These are phyloP conservation scores for Ophraella communa DNA, from an alignment of 2,888 invertebrate species.

Conservation along the genomic window DNA sequence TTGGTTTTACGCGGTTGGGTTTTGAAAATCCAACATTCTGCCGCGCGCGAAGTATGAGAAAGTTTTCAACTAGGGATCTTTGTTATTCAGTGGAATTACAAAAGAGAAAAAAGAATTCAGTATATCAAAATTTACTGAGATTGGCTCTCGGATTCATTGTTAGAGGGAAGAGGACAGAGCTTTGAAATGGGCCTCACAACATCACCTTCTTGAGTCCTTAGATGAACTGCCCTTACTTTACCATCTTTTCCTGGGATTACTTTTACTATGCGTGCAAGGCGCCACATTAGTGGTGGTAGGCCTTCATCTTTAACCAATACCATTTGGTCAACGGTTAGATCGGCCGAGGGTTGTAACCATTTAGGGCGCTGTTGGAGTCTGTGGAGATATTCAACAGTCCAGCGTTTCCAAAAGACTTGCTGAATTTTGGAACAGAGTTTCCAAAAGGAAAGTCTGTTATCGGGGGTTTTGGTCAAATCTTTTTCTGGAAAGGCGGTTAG, in stretches of 20 bases:
- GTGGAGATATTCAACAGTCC: not conserved
- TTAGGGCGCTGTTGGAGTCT: not conserved
- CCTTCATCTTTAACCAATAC: not conserved
- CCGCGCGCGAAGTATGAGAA: too few relatives aligned
- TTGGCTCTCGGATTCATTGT: too few relatives aligned
- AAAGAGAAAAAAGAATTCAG: too few relatives aligned
- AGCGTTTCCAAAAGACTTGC: slow-evolving; percentile 4
- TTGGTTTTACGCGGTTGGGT: too few relatives aligned
- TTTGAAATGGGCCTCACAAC: not conserved
- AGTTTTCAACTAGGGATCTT: too few relatives aligned
- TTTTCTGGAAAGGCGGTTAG: slow-evolving; percentile 1
- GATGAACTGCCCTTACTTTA: not conserved
- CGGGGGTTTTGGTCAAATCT: not conserved
- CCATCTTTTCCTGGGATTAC: not conserved
- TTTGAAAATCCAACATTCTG: too few relatives aligned
- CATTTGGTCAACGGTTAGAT: not conserved
- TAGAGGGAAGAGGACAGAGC: not conserved
- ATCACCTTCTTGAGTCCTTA: not conserved
- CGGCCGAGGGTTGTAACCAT: not conserved
- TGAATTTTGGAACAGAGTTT: not conserved
- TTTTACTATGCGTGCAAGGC: not conserved
- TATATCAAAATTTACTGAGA: too few relatives aligned
- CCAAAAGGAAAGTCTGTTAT: not conserved
- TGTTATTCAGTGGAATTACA: too few relatives aligned
- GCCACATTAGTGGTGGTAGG: too few relatives aligned